Conservation (phyloP, 2,888 invertebrate species). For the Trissolcus japonicus region DNA sequence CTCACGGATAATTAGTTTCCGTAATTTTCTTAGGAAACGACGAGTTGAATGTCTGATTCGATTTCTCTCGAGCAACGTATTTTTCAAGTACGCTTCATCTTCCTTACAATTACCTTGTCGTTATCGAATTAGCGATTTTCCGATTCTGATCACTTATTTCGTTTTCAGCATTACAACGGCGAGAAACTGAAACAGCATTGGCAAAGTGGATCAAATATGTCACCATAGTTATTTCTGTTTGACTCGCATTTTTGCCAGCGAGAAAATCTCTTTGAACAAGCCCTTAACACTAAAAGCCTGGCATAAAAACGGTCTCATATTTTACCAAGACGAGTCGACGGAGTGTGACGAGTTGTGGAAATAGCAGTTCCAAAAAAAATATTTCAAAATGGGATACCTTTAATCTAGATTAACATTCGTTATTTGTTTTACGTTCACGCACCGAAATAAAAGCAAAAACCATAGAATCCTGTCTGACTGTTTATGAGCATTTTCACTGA, state of each 20-base stretch:
- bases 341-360: slow-evolving; percentile 7
- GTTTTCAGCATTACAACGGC: slow-evolving; percentile 3
- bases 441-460: too few relatives aligned
- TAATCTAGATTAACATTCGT: slow-evolving; percentile 14
- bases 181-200: too few relatives aligned
- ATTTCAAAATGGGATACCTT: slow-evolving; percentile 2
- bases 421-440: slow-evolving; percentile 11
- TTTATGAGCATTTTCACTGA: slow-evolving; percentile 48
- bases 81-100: not conserved
- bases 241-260: not conserved
- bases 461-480: slow-evolving; percentile 33
- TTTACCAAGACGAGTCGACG: slow-evolving; percentile 24
- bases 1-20: slow-evolving; percentile 24
- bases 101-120: slow-evolving; percentile 3
- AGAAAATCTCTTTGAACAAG: slow-evolving; percentile 21
- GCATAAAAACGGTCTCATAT: slow-evolving; percentile 40
- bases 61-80: slow-evolving; percentile 23
- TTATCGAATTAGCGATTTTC: slow-evolving; percentile 11
- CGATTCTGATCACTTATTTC: not conserved
- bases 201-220: slow-evolving; percentile 20
- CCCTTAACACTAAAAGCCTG: slow-evolving; percentile 40
- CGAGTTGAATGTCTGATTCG: slow-evolving; percentile 35
- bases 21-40: slow-evolving; percentile 34
- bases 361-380: slow-evolving; percentile 4
- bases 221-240: not conserved